Evolutionary conservation across 2,888 invertebrate genomes (phyloP), one percentile per base, ranked within the genome.

Genomic region (Himalopsyche kuldschensis): DNA sequence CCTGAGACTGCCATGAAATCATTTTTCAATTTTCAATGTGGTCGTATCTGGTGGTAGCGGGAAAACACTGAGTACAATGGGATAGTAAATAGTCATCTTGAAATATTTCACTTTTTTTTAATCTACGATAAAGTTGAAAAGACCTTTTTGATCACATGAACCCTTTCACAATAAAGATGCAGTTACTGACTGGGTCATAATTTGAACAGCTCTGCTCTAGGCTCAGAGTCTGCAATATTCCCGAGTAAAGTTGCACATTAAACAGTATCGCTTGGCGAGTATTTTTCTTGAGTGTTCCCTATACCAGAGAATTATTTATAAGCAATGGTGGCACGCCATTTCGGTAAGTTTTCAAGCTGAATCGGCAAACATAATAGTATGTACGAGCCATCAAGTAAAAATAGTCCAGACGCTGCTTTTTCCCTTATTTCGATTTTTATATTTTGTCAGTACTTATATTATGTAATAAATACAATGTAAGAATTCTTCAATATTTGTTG

Each of bases 251-350:
- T 41, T 32, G 77, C 35, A 77, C 35, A 77, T 77, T 77, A 35
- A 41, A 75, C 76, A 75, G 31, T 41, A 15, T 20, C 77, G 77
- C 76, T 75, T n/a, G 76, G 30, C 5, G 30, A 75, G 76, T 75
- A n/a, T 31, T 75, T 75, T 75, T 46, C 79, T 79, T 55, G 20
- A 30, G 47, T 48, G 55, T 20, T 80, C 80, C 80, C 32, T 75
- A 30, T 35, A 17, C 77, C 35, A 17, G 35, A n/a, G 41, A 75
- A 80, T 80, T 80, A 80, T 80, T 80, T 80, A 80, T 75, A 69
- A 48, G 32, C 75, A 35, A 35, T 20, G n/a, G 32, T 20, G 15
- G 80, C 75, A 69, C 75, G 80, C 75, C 80, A 80, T 80, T 80
- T 69, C 6, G 80, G 69, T 15, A 17, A 20, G 80, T 10, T 69